Base-by-base conservation (phyloP, 2,888 invertebrate species). In the Xylota sylvarum region DNA sequence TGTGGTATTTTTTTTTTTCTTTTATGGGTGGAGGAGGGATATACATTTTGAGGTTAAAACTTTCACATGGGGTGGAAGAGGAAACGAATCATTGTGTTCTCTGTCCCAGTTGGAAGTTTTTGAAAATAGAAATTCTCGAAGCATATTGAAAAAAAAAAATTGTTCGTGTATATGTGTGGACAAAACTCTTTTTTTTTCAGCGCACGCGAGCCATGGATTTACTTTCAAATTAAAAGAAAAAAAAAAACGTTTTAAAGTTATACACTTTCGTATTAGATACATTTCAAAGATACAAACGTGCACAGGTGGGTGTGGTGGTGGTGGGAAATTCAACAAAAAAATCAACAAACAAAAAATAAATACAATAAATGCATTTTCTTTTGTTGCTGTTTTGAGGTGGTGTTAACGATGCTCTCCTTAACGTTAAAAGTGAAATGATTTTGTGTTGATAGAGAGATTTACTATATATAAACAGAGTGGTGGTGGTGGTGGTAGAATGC, bases 51-150 rank as follows among this genome's bases (percentile, higher is more conserved):
- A 70, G 23, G 69, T 40, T 40, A 19, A 52, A 67, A 67, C 48
- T 58, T 67, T 67, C 56, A 48, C 48, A 27, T 27, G 77, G 56
- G 67, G 48, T 64, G 55, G 70, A 81, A 50, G 32, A 37, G n/a
- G 19, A 64, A 43, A 79, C 37, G 35, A 70, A 50, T 76, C 46
- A 32, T 32, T 62, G 7, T 50, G 56, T 76, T 58, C 48, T 74
- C 81, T 82, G 69, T 64, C 62, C 62, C 76, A 76, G 48, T 70
- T 58, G 62, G 58, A 83, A 79, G 58, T 81, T 43, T 43, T 86
- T 82, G 82, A 90, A 90, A 91, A 91, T 91, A 91, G 91, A 91
- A 88, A 89, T 91, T 91, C 91, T 91, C 91, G 91, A 90, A 91
- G 91, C 91, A 91, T 91, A 91, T 91, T 85, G 81, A 27, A 23